Evolutionary conservation across 1,140 invertebrate genomes (phyloP).

Genomic region (Tetragnatha versicolor): DNA sequence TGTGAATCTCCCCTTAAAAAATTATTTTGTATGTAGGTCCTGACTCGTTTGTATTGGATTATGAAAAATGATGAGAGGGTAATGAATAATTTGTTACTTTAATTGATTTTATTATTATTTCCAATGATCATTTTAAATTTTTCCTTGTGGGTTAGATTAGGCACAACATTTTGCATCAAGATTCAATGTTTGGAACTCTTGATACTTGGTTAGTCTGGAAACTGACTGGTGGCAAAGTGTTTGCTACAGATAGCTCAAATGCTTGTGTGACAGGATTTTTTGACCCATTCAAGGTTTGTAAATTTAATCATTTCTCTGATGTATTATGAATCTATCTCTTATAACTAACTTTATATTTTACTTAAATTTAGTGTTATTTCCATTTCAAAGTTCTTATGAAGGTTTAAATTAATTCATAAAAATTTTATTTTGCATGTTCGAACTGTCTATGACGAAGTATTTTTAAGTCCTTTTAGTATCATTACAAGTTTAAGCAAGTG

Average conservation of each 20-base stretch:
- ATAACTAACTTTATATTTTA: no score
- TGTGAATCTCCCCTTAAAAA: no score
- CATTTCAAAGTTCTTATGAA: no score
- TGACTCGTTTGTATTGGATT: background rate
- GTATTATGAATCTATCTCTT: background rate
- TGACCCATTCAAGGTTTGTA: constrained; percentile 81
- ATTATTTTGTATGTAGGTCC: background rate
- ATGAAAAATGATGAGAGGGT: constrained; percentile 1
- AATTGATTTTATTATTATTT: no score
- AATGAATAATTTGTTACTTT: background rate
- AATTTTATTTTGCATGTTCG: no score
- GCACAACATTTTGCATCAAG: constrained; percentile 69
- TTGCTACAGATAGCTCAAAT: constrained; percentile 86
- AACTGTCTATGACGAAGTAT: no score
- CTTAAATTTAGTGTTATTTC: no score
- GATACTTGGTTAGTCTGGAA: constrained; percentile 93
- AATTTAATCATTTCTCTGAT: background rate
- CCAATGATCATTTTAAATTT: background rate
- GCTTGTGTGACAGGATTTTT: constrained; percentile 90
- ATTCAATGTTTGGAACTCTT: constrained; percentile 85
- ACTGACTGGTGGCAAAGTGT: constrained; percentile 72
- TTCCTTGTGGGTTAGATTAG: constrained; percentile 60
- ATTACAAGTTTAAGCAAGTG: no score
- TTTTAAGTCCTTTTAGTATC: no score
- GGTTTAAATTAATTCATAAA: no score